phyloP scores from a whole-genome alignment of 2,113 vertebrate genomes.

The Triplophysa siluroides region DNA sequence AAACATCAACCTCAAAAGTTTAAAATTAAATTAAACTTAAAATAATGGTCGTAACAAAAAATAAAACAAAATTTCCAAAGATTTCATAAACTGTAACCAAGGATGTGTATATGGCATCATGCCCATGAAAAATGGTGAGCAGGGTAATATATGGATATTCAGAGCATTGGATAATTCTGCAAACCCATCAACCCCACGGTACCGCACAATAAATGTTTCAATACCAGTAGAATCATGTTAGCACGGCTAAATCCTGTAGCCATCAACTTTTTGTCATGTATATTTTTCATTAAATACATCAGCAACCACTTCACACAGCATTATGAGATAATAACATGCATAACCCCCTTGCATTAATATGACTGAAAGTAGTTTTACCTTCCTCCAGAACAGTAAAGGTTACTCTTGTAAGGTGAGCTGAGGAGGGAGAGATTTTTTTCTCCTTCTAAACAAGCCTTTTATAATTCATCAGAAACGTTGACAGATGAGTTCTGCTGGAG shows the following conservation, averaged over 20 bases:
- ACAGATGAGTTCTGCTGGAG: slow-evolving; percentile 99
- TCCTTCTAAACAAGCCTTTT: slow-evolving; percentile 96
- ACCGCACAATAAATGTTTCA: slow-evolving; percentile 1
- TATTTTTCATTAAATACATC: slow-evolving; percentile 23
- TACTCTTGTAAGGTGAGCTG: slow-evolving; percentile 63
- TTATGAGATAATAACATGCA: slow-evolving; percentile 56
- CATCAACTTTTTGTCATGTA: slow-evolving; percentile 26
- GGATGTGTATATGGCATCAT: too few relatives aligned
- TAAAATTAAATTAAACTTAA: too few relatives aligned
- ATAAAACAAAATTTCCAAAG: too few relatives aligned
- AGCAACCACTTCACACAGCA: slow-evolving; percentile 40
- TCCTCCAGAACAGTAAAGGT: slow-evolving; percentile 65
- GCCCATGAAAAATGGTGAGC: background rate
- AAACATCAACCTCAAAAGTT: too few relatives aligned
- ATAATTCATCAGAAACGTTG: slow-evolving; percentile 99
- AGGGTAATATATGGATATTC: background rate
- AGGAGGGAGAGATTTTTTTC: slow-evolving; percentile 64
- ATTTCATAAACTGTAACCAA: too few relatives aligned
- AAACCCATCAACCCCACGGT: background rate
- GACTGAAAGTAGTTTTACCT: slow-evolving; percentile 54
- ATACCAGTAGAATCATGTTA: slow-evolving; percentile 28
- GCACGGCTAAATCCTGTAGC: slow-evolving; percentile 24
- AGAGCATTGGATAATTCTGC: background rate
- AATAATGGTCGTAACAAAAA: too few relatives aligned
- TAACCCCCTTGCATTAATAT: slow-evolving; percentile 61